phyloP scores from a whole-genome alignment of 2,888 invertebrate genomes.

The Lasioglossum figueresi region DNA sequence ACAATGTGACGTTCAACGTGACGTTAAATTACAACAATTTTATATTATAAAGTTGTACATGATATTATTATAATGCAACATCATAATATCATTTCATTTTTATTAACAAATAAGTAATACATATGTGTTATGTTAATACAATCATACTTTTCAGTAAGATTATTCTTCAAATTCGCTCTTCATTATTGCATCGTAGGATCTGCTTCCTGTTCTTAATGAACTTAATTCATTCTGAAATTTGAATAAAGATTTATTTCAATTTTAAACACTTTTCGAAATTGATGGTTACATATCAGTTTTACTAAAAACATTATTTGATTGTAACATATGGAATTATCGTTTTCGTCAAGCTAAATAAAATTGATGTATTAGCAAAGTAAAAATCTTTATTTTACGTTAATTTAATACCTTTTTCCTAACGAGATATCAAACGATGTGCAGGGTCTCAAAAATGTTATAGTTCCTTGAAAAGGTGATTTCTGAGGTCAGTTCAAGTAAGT shows the following conservation, averaged over 20 bases:
- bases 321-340: not conserved
- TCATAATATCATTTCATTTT: not conserved
- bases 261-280: not conserved
- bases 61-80: not conserved
- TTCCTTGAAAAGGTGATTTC: no score
- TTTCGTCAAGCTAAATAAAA: not conserved
- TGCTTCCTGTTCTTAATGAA: slow-evolving; percentile 55
- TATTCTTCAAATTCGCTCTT: slow-evolving; percentile 23
- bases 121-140: not conserved
- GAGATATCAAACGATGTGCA: no score
- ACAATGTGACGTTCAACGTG: no score
- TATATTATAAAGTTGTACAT: not conserved
- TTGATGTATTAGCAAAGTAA: not conserved
- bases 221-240: slow-evolving; percentile 72
- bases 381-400: no score
- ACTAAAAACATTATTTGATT: not conserved
- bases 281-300: not conserved
- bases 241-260: slow-evolving; percentile 35
- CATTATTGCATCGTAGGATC: slow-evolving; percentile 62
- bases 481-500: no score
- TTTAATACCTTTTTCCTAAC: no score
- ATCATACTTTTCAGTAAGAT: not conserved
- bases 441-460: no score
- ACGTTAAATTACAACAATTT: not conserved
- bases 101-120: not conserved